Conservation (phyloP, 1,140 invertebrate genomes). For the Phymastichus coffea region DNA sequence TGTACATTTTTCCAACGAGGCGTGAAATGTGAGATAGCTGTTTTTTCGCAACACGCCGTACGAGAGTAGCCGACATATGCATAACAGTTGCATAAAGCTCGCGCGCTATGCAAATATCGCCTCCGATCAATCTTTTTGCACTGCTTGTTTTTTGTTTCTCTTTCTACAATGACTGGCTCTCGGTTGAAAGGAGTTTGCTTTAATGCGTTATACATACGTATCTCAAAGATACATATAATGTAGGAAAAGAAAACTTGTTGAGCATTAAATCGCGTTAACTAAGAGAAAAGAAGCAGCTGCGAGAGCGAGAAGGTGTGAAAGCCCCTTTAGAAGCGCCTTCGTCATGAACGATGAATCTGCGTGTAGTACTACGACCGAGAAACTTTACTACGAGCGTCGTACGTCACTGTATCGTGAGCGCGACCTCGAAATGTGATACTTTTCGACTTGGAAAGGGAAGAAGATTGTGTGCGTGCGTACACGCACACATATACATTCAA, state of each 20-base stretch:
- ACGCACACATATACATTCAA: no score
- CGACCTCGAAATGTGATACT: conserved; percentile 20
- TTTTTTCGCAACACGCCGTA: no score
- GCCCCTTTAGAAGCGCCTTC: conserved; percentile 9
- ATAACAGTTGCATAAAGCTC: no score
- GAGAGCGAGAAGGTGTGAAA: neutral
- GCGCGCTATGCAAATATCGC: no score
- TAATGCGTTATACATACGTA: neutral
- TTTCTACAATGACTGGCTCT: no score
- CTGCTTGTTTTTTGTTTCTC: no score
- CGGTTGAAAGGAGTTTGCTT: neutral
- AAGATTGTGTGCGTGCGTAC: neutral
- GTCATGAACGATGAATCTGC: no score
- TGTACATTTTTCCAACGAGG: no score
- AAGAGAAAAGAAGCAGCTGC: no score
- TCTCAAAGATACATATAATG: neutral
- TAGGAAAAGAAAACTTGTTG: conserved; percentile 1
- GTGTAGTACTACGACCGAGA: neutral
- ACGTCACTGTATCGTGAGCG: conserved; percentile 6
- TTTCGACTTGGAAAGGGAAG: neutral
- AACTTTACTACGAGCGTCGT: conserved; percentile 7
- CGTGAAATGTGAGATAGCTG: no score
- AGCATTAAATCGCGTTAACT: neutral
- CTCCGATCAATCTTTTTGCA: no score
- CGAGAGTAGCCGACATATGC: no score